Percentiles rank a stretch among this genome's conserved stretches.
These are phyloP conservation scores for Melanogrammus aeglefinus DNA, from an alignment of 2,797 vertebrate species.

Conservation along the genomic window DNA sequence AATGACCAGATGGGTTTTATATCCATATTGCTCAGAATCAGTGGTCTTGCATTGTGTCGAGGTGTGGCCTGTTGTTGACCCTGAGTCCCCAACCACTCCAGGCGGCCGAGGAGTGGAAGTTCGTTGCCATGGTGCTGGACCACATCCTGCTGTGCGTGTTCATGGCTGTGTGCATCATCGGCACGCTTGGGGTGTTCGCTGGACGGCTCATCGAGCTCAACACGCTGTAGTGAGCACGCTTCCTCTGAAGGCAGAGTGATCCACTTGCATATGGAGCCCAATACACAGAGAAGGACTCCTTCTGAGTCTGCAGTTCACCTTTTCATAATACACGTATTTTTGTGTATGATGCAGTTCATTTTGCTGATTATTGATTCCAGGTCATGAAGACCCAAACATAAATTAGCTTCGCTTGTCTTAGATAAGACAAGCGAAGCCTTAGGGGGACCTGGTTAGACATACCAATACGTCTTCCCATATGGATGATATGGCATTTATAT, in stretches of 20 bases:
- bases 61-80: background rate
- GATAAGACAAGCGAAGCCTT: background rate
- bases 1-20: background rate
- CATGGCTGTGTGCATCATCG: slow-evolving; percentile 92
- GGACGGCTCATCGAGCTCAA: slow-evolving; percentile 93
- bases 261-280: background rate
- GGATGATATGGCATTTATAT: background rate
- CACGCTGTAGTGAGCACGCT: slow-evolving; percentile 67
- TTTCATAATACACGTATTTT: background rate
- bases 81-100: slow-evolving; percentile 41
- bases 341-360: background rate
- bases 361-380: background rate
- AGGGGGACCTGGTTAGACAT: background rate
- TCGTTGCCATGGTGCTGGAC: slow-evolving; percentile 95
- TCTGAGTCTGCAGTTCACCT: background rate
- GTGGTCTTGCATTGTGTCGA: background rate
- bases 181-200: slow-evolving; percentile 88
- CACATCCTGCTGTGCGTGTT: slow-evolving; percentile 94
- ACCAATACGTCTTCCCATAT: background rate
- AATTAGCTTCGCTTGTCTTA: too few species aligned
- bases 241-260: background rate
- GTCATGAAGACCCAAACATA: background rate
- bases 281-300: background rate
- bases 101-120: slow-evolving; percentile 97
- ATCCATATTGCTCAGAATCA: background rate